These are phyloP conservation scores for Pagrus major DNA, from an alignment of 2,113 vertebrate genomes.

Conservation along the genomic window DNA sequence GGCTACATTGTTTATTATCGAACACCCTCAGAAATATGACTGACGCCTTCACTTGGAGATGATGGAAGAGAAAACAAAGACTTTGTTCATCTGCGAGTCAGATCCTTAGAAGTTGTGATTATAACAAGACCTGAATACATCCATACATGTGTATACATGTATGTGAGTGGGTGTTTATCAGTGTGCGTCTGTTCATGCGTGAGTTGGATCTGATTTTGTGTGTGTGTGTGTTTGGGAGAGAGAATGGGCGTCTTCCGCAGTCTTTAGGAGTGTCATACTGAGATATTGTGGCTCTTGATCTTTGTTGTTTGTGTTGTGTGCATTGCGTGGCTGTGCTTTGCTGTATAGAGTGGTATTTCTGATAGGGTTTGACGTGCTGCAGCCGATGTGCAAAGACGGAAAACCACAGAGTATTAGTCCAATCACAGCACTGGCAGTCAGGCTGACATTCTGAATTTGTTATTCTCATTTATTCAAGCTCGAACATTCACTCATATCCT, in stretches of 20 bases:
- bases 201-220: constrained; percentile 39
- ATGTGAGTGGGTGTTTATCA: constrained; percentile 31
- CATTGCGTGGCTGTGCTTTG: constrained; percentile 59
- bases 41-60: constrained; percentile 44
- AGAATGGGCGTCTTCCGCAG: constrained; percentile 51
- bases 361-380: constrained; percentile 69
- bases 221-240: constrained; percentile 11
- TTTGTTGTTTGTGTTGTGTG: constrained; percentile 68
- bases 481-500: constrained; percentile 66
- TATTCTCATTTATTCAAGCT: constrained; percentile 69
- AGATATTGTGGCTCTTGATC: constrained; percentile 64
- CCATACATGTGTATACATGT: constrained; percentile 32
- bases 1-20: constrained; percentile 51
- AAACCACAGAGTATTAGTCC: constrained; percentile 76
- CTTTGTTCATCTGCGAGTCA: constrained; percentile 53
- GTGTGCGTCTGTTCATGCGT: constrained; percentile 22
- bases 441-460: constrained; percentile 77
- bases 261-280: constrained; percentile 63
- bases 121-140: constrained; percentile 57
- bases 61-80: constrained; percentile 44
- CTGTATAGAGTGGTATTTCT: constrained; percentile 62
- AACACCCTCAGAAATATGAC: constrained; percentile 44
- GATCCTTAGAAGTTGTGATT: constrained; percentile 48
- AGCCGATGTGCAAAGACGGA: constrained; percentile 63
- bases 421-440: constrained; percentile 78